phyloP scores from a whole-genome alignment of 2,113 vertebrate genomes.

The Hiodon alosoides region DNA sequence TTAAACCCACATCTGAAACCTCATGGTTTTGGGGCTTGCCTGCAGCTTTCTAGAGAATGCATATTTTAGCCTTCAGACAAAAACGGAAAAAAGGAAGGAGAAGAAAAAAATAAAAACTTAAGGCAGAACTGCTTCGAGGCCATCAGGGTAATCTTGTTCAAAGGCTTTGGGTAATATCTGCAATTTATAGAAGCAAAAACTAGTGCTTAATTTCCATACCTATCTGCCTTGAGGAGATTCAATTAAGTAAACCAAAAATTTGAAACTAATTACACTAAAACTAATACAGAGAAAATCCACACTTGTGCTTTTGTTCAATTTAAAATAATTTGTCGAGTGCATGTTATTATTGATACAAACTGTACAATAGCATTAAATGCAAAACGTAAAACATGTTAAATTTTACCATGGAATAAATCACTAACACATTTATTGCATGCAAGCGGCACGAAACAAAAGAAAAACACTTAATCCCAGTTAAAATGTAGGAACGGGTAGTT shows the following conservation, averaged over 20 bases:
- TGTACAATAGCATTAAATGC: too few relatives aligned
- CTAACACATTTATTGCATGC: too few relatives aligned
- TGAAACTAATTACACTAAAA: conserved; percentile 42
- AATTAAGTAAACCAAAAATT: conserved; percentile 43
- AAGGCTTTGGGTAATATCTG: conserved; percentile 37
- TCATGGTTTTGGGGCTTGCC: conserved; percentile 8
- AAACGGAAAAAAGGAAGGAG: conserved; percentile 9
- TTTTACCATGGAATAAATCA: too few relatives aligned
- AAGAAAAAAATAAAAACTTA: conserved; percentile 23
- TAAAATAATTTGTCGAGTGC: neutral
- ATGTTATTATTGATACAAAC: neutral
- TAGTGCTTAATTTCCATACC: conserved; percentile 32
- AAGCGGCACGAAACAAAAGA: too few relatives aligned
- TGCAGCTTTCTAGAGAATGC: conserved; percentile 29
- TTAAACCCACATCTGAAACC: neutral
- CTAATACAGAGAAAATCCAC: conserved; percentile 35
- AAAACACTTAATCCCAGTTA: too few relatives aligned
- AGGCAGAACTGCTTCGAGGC: conserved; percentile 36
- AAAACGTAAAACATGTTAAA: too few relatives aligned
- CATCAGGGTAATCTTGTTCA: conserved; percentile 39
- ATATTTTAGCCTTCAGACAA: conserved; percentile 45
- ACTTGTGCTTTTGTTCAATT: conserved; percentile 7
- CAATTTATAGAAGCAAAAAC: conserved; percentile 36
- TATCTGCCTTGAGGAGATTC: conserved; percentile 31
- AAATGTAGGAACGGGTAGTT: too few relatives aligned